phyloP scores from a whole-genome alignment of 1,140 invertebrate genomes.

The Drosophila auraria region DNA sequence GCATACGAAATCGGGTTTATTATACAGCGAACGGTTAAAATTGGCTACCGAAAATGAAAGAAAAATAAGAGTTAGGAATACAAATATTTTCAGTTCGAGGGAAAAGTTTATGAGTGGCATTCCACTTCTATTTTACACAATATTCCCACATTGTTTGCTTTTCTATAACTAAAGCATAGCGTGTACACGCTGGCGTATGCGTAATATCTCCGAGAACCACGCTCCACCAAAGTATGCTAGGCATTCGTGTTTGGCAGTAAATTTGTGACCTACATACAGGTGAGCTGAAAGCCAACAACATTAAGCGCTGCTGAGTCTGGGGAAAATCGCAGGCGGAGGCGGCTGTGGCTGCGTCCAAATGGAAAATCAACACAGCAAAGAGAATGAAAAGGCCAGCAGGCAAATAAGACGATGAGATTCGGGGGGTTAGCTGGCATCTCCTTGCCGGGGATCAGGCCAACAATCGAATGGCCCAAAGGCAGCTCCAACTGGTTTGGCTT shows the following conservation, averaged over 20 bases:
- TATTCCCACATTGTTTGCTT: slow-evolving; percentile 15
- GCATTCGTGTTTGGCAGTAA: slow-evolving; percentile 8
- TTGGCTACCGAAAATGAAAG: not conserved
- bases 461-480: slow-evolving; percentile 60
- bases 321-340: slow-evolving; percentile 18
- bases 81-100: not conserved
- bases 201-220: slow-evolving; percentile 17
- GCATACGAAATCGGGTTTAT: slow-evolving; percentile 11
- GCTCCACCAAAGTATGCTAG: slow-evolving; percentile 1
- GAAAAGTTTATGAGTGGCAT: not conserved
- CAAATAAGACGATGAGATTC: slow-evolving; percentile 38
- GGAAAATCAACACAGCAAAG: slow-evolving; percentile 54
- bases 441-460: slow-evolving; percentile 52
- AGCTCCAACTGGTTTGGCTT: slow-evolving; percentile 29
- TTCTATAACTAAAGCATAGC: slow-evolving; percentile 4
- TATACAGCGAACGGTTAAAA: not conserved
- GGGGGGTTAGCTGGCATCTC: slow-evolving; percentile 18
- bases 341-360: slow-evolving; percentile 30
- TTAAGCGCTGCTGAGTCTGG: slow-evolving; percentile 36
- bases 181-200: slow-evolving; percentile 18
- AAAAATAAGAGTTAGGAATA: not conserved
- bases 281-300: slow-evolving; percentile 40
- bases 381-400: slow-evolving; percentile 53
- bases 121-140: not conserved
- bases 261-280: slow-evolving; percentile 45